Base-by-base conservation (phyloP, 2,113 vertebrate species). In the Phoenicopterus ruber region DNA sequence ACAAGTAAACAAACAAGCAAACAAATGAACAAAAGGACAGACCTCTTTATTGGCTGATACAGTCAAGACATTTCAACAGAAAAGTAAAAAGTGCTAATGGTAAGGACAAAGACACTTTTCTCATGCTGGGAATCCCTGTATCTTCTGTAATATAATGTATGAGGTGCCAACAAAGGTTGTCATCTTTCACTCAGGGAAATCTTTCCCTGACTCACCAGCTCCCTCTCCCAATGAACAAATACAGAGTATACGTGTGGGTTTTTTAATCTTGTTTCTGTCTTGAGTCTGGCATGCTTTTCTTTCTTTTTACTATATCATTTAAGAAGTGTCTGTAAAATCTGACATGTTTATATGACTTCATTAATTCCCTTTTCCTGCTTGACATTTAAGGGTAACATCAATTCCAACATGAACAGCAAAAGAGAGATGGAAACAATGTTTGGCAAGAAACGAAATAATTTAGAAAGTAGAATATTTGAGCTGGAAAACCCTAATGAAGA, bases 161-260 rank as follows among this genome's bases (percentile, higher is more conserved):
- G 58, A 82, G 4, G 6, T 63, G 9, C 10, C 10, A 87, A 28
- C 10, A 85, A 62, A 73, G 2, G 12, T 54, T 69, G 13, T 57
- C 9, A 55, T 49, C 62, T 86, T 74, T 81, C 10, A 26, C 16
- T 77, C 11, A 28, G 9, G 26, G 29, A 72, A 44, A 22, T 24
- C 16, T 82, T 86, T 25, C 8, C 17, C 15, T 72, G 5, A 36
- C 16, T 16, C 3, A 1, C 2, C 20, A 55, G 15, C 10, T 83
- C 12, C 16, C 34, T 71, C 11, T 62, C 16, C 8, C 20, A 54
- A 5, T 2, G 3, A 86, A 21, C 8, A 78, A 84, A 94, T 34
- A 19, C 1, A 36, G 7, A 26, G 0, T 46, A 2, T 32, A 62
- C 17, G 3, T 69, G 7, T 63, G 5, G 0, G 2, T 18, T 26